Percentiles rank a stretch among this genome's conserved stretches.
Conservation (phyloP, 2,797 vertebrate genomes). For the Protonibea diacanthus region DNA sequence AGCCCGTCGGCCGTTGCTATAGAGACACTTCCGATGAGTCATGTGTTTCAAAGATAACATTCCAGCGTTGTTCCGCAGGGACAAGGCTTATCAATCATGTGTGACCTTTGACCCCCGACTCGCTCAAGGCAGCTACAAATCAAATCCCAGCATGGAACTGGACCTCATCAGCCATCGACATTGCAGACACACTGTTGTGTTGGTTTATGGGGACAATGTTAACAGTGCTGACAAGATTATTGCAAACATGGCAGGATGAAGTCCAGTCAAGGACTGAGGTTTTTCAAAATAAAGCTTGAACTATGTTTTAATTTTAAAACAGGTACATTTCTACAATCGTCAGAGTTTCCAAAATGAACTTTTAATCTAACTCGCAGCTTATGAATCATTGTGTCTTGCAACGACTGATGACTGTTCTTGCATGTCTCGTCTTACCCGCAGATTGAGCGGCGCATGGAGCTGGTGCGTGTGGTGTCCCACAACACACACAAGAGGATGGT, state of each 20-base stretch:
- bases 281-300: slow-evolving; percentile 7
- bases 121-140: slow-evolving; percentile 49
- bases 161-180: slow-evolving; percentile 34
- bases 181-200: not conserved
- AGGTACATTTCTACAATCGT: not conserved
- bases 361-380: not conserved
- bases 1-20: slow-evolving; percentile 56
- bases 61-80: slow-evolving; percentile 58
- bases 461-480: slow-evolving; percentile 94
- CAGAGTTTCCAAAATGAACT: not conserved
- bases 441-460: slow-evolving; percentile 97
- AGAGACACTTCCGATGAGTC: slow-evolving; percentile 74
- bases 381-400: not conserved
- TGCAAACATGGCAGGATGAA: not conserved
- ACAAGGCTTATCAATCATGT: slow-evolving; percentile 67
- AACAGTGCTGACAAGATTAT: not conserved
- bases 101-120: slow-evolving; percentile 66
- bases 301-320: not conserved
- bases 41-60: slow-evolving; percentile 75
- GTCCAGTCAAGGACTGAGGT: not conserved
- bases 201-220: slow-evolving; percentile 17
- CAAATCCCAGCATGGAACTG: slow-evolving; percentile 27
- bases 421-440: slow-evolving; percentile 63
- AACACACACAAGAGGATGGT: slow-evolving; percentile 94
- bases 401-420: not conserved